These are phyloP conservation scores for Clavelina lepadiformis DNA, from an alignment of 23 tunicate species.

Conservation along the genomic window DNA sequence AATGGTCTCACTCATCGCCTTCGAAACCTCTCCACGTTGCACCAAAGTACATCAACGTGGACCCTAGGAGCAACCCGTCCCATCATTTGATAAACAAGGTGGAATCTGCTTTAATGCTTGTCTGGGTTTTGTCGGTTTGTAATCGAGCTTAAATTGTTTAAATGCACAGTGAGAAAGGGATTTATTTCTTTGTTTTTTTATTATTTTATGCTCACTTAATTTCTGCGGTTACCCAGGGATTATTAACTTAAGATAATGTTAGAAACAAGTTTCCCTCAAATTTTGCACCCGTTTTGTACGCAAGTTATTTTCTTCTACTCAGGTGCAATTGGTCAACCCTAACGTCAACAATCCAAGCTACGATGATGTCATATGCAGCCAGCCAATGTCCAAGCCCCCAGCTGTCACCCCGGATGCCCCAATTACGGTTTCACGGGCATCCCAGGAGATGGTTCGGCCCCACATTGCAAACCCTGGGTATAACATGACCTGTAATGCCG, in stretches of 20 bases:
- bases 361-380: conserved; percentile 54
- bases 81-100: neutral
- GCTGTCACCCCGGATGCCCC: conserved; percentile 2
- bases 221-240: no score
- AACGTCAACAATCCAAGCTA: conserved; percentile 59
- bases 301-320: no score
- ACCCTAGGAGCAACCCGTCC: neutral
- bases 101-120: neutral
- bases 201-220: no score
- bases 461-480: conserved; percentile 51
- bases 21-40: conserved; percentile 5
- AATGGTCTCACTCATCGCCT: neutral
- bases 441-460: conserved; percentile 17
- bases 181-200: no score
- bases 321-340: conserved; percentile 7
- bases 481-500: no score
- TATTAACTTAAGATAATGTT: no score
- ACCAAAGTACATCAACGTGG: conserved; percentile 16
- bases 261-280: no score
- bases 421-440: neutral
- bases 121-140: no score
- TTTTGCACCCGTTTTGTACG: no score
- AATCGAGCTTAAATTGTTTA: no score
- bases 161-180: no score
- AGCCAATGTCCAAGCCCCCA: conserved; percentile 12